Evolutionary conservation across 2,888 invertebrate species (phyloP), one percentile per base, ranked within the genome.

Genomic region (Idaea aversata): DNA sequence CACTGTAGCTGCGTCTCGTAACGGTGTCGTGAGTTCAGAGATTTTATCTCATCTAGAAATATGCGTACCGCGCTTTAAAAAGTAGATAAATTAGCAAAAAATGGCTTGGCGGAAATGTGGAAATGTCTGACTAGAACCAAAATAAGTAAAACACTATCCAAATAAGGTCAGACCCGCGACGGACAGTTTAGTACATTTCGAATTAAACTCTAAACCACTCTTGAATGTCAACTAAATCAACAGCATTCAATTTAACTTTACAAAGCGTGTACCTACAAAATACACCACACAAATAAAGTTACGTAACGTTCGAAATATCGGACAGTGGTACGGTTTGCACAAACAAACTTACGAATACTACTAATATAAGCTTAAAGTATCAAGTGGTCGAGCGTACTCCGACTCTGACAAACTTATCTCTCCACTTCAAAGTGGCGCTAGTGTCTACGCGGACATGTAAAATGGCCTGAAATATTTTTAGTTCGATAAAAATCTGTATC

Each of bases 331-430:
- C 5, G 47, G 47, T 47, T 34, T 35, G 66, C 65, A 61, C 64
- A 69, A 69, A 69, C 69, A 69, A 66, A 62, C 62, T 57, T 64
- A 69, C 66, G 62, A 69, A 69, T 65, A 63, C 65, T 61, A 58
- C 62, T 69, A 65, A 66, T 69, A 69, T 67, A 66, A 69, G 70
- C 70, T 72, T 64, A 71, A 69, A 70, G 70, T 72, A 73, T 70
- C 68, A 67, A 68, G 65, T 47, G 47, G 47, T 47, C 47, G 47
- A 47, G 47, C 7, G 13, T 47, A 47, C 47, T 47, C 47, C 10
- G 47, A 47, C 47, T 47, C 13, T 47, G 13, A 47, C 47, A 7
- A 7, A 47, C 47, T 47, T 64, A 47, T 47, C 47, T 47, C 13
- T 47, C 4, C 47, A 47, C 47, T 47, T 10, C 7, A 47, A 47